Percentiles rank a stretch among this genome's conserved stretches.
Conservation (phyloP, 2,113 vertebrate species). For the Mastomys coucha region DNA sequence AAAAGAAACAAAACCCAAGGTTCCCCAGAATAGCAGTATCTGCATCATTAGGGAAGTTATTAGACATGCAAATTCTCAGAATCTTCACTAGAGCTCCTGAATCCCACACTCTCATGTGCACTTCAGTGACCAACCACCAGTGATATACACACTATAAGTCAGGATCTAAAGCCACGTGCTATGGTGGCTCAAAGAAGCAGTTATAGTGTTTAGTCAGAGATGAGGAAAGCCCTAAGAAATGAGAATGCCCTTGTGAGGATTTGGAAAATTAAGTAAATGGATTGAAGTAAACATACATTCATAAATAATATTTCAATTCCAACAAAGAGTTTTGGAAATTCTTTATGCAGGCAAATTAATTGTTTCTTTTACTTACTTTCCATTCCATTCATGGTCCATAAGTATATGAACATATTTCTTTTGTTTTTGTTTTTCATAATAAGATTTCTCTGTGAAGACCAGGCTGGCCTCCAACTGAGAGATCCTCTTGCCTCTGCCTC, state of each 20-base stretch:
- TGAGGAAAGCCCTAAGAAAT: neutral
- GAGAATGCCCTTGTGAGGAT: neutral
- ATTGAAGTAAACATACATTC: constrained; percentile 1
- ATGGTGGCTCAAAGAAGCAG: neutral
- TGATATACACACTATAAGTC: neutral
- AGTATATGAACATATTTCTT: neutral
- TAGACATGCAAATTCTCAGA: neutral
- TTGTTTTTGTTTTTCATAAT: too few species aligned
- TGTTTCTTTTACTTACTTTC: neutral
- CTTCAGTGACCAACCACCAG: neutral
- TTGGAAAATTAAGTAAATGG: constrained; percentile 29
- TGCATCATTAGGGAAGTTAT: neutral
- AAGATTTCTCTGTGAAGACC: too few species aligned
- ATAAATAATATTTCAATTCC: constrained; percentile 8
- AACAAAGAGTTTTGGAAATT: constrained; percentile 26
- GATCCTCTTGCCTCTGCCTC: too few species aligned
- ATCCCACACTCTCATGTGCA: neutral
- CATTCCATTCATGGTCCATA: constrained; percentile 4
- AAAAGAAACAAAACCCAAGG: neutral
- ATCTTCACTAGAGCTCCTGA: neutral
- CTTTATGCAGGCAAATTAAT: neutral
- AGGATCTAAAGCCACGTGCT: neutral
- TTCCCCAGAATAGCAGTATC: neutral
- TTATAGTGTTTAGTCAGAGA: neutral
- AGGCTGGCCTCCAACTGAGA: too few species aligned